A percentile compares a stretch with the other conserved stretches of the same genome.
These are phyloP conservation scores for Manis crassicaudata DNA, from an alignment of 2,797 vertebrate genomes.

Conservation along the genomic window DNA sequence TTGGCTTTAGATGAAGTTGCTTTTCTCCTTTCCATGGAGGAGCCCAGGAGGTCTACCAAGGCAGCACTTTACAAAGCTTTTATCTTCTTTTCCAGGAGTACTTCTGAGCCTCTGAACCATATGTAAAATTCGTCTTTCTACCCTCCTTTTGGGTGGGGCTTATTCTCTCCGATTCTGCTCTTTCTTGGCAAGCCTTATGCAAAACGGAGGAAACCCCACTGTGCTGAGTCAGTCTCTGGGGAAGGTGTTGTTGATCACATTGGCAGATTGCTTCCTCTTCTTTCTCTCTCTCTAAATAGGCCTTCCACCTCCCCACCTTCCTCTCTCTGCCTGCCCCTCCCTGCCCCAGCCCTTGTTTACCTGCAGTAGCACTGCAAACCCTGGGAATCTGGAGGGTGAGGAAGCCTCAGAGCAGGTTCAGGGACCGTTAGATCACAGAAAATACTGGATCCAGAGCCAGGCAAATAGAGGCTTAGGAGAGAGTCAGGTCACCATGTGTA, in stretches of 20 bases:
- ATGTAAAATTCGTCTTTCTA: neutral
- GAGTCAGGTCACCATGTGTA: neutral
- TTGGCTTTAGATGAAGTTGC: too few relatives aligned
- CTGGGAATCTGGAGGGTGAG: neutral
- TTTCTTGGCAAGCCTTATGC: neutral
- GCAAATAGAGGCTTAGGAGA: neutral
- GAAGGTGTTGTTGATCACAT: neutral
- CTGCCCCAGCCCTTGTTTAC: neutral
- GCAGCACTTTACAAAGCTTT: neutral
- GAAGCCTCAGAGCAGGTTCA: neutral
- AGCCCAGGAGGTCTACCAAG: neutral
- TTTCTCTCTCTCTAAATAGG: neutral
- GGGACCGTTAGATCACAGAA: neutral
- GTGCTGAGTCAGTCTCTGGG: neutral
- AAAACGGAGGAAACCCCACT: neutral
- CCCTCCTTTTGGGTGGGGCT: neutral
- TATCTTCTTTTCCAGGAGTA: neutral
- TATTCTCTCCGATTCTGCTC: neutral
- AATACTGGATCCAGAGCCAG: neutral
- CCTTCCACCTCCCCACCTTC: too few relatives aligned
- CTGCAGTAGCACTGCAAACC: neutral
- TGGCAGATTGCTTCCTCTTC: neutral
- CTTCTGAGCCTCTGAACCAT: neutral
- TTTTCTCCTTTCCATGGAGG: neutral
- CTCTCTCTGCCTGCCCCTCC: neutral